phyloP scores from a whole-genome alignment of 2,888 invertebrate genomes.

The Miltochrista miniata region DNA sequence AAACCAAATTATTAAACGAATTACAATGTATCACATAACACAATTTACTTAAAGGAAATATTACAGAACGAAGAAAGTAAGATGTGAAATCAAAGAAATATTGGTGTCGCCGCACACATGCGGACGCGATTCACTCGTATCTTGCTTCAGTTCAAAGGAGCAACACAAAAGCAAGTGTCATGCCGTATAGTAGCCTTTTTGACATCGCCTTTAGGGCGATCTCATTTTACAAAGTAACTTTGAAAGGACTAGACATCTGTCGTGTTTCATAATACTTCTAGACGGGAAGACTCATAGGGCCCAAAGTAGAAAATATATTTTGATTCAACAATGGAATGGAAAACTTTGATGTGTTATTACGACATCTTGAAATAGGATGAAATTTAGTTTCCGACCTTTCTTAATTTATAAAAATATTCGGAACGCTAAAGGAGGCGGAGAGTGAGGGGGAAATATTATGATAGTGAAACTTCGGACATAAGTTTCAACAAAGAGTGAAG shows the following conservation, averaged over 20 bases:
- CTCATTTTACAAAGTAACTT: constrained; percentile 69
- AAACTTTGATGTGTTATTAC: neutral
- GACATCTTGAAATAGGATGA: neutral
- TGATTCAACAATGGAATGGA: neutral
- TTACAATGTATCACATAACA: too few relatives aligned
- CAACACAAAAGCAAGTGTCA: constrained; percentile 31
- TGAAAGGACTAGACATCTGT: constrained; percentile 43
- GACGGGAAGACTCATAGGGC: constrained; percentile 17
- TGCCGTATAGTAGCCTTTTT: constrained; percentile 53
- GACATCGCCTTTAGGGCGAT: constrained; percentile 52
- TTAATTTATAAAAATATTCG: too few relatives aligned
- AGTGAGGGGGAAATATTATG: too few relatives aligned
- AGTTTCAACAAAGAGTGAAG: neutral
- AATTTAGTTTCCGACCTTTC: too few relatives aligned
- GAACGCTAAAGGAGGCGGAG: too few relatives aligned
- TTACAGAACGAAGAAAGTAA: neutral
- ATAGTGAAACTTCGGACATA: neutral
- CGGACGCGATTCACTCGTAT: constrained; percentile 16
- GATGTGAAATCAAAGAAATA: neutral
- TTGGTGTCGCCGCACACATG: neutral
- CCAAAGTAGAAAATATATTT: constrained; percentile 10
- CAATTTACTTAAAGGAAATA: too few relatives aligned
- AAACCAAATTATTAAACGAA: too few relatives aligned
- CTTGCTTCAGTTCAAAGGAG: constrained; percentile 19
- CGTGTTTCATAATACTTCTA: constrained; percentile 32